Percentiles rank a stretch among this genome's conserved stretches.
These are phyloP conservation scores for Chionoecetes opilio DNA, from an alignment of 1,140 invertebrate genomes.

Conservation along the genomic window DNA sequence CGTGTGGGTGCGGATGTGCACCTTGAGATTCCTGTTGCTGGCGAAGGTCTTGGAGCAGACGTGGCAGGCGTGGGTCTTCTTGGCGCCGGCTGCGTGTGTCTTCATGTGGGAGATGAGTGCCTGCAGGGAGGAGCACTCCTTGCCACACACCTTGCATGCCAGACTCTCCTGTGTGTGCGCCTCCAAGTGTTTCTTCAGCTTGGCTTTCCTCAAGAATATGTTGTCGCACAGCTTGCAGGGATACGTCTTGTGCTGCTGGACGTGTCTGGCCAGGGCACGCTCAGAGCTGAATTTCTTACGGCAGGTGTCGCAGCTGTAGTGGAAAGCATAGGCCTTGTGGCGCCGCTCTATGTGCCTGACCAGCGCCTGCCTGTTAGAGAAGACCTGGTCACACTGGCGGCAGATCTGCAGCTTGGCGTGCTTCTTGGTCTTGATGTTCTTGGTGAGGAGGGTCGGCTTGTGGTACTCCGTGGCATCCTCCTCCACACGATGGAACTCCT, in stretches of 20 bases:
- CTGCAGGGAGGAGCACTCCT: slow-evolving; percentile 73
- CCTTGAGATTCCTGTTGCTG: slow-evolving; percentile 77
- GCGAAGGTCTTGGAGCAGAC: slow-evolving; percentile 78
- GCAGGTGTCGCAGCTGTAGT: slow-evolving; percentile 78
- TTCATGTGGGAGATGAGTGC: slow-evolving; percentile 78
- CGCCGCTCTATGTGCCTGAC: slow-evolving; percentile 80
- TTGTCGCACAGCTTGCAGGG: slow-evolving; percentile 79
- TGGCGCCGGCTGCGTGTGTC: slow-evolving; percentile 62
- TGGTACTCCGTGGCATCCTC: slow-evolving; percentile 81
- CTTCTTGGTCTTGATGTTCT: slow-evolving; percentile 80
- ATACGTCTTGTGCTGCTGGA: slow-evolving; percentile 78
- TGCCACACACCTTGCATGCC: slow-evolving; percentile 69
- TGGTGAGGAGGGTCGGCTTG: slow-evolving; percentile 77
- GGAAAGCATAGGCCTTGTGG: slow-evolving; percentile 74
- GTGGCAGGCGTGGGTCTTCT: slow-evolving; percentile 62
- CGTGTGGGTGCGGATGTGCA: slow-evolving; percentile 74
- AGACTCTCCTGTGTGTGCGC: slow-evolving; percentile 76
- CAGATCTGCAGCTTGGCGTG: slow-evolving; percentile 81
- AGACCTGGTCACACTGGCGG: slow-evolving; percentile 81
- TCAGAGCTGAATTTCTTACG: slow-evolving; percentile 79
- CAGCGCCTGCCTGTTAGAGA: slow-evolving; percentile 77
- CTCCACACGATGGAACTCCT: neutral
- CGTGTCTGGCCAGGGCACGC: slow-evolving; percentile 74
- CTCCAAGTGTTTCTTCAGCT: slow-evolving; percentile 80
- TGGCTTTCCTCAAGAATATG: slow-evolving; percentile 74